These are phyloP conservation scores for Philotrypesis tridentata DNA, from an alignment of 1,140 invertebrate species.

Conservation along the genomic window DNA sequence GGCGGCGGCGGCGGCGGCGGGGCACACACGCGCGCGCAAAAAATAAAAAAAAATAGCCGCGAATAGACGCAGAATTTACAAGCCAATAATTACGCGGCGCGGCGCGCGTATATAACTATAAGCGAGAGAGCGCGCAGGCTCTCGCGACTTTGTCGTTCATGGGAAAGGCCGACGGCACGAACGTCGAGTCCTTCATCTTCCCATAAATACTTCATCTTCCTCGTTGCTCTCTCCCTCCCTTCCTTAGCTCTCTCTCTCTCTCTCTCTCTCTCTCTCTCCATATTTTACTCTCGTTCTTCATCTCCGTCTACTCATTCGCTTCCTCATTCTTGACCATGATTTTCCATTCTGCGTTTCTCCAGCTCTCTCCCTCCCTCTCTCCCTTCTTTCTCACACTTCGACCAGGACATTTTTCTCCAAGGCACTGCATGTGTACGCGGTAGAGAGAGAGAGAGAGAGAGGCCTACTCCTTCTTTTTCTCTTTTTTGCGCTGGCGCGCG, in stretches of 20 bases:
- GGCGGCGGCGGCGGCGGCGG: too few relatives aligned
- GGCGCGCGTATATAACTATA: conserved; percentile 3
- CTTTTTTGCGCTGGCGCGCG: background rate
- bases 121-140: background rate
- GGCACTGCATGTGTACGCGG: background rate
- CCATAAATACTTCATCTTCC: conserved; percentile 46
- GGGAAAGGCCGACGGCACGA: conserved; percentile 37
- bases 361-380: background rate
- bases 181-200: conserved; percentile 33
- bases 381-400: background rate
- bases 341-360: conserved; percentile 25
- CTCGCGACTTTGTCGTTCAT: conserved; percentile 43
- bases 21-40: background rate
- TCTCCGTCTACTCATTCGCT: conserved; percentile 31
- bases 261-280: conserved; percentile 9
- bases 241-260: background rate
- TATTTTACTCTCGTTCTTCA: conserved; percentile 23
- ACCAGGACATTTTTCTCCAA: background rate
- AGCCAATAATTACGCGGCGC: conserved; percentile 26
- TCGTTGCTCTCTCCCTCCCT: conserved; percentile 24
- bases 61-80: conserved; percentile 24
- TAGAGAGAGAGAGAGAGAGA: too few relatives aligned
- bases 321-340: conserved; percentile 42
- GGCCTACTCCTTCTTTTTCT: background rate
- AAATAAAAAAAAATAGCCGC: background rate